Percentiles rank a stretch among this genome's conserved stretches.
These are phyloP conservation scores for Myathropa florea DNA, from an alignment of 2,888 invertebrate genomes.

Conservation along the genomic window DNA sequence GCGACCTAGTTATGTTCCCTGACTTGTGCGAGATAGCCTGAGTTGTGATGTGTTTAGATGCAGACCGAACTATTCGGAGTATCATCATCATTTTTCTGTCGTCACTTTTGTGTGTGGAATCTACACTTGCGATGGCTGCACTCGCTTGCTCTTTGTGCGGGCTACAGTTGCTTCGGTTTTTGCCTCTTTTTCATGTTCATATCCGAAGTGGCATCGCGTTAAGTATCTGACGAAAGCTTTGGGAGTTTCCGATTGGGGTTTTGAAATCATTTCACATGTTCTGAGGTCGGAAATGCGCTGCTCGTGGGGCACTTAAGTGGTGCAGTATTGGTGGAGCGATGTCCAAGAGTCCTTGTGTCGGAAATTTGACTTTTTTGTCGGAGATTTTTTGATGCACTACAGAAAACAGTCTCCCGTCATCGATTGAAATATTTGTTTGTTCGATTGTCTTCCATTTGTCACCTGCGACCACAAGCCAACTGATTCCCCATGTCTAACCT, in stretches of 20 bases:
- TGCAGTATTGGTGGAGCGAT: too few relatives aligned
- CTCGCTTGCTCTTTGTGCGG: slow-evolving; percentile 14
- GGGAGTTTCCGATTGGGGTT: slow-evolving; percentile 27
- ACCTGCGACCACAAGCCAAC: background rate
- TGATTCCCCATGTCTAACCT: background rate
- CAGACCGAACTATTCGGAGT: slow-evolving; percentile 42
- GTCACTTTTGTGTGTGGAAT: slow-evolving; percentile 61
- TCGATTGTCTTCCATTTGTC: background rate
- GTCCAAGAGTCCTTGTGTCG: too few relatives aligned
- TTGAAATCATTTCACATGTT: background rate
- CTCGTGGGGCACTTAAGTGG: background rate
- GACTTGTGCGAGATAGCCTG: slow-evolving; percentile 19
- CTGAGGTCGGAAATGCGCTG: slow-evolving; percentile 3
- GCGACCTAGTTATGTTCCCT: slow-evolving; percentile 50
- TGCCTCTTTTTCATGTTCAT: background rate
- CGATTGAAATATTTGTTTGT: too few relatives aligned
- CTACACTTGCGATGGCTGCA: slow-evolving; percentile 48
- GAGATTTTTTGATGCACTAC: too few relatives aligned
- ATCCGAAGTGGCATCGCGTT: slow-evolving; percentile 7
- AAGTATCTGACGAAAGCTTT: slow-evolving; percentile 63
- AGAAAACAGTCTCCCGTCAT: too few relatives aligned
- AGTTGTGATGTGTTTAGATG: slow-evolving; percentile 29
- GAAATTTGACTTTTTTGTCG: too few relatives aligned
- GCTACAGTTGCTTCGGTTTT: background rate
- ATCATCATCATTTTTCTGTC: slow-evolving; percentile 63